Evolutionary conservation across 1,140 invertebrate genomes (phyloP), one percentile per base, ranked within the genome.

Genomic region (Prorops nasuta): DNA sequence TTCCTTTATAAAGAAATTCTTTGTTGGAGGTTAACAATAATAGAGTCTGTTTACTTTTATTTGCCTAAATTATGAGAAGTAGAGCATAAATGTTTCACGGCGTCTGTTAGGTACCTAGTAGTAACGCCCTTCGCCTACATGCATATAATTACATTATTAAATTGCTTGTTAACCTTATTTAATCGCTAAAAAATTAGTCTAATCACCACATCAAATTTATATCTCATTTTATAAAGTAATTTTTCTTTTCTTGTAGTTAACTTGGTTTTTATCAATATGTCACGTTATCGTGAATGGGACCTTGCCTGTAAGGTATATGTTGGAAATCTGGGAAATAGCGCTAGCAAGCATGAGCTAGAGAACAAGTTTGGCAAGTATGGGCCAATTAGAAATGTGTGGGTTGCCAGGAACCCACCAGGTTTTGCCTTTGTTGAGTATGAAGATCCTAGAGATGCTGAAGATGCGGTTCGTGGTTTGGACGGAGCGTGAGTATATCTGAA

Each of bases 361-460:
- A 89, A 88, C 69, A 86, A 91, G 14, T 98, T 98, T 72, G 86
- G 86, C 52, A 95, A 96, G 79, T 98, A 94, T 79, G 96, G 96
- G 1, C 90, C 91, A 20, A 81, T 98, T 50, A 85, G 91, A 68
- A 98, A 96, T 80, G 94, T 98, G 9, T 98, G 96, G 96, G 95
- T 99, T 15, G 95, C 96, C 0, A 79, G 91, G 67, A 94, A 94
- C 75, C 92, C 92, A 24, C 92, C 92, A 9, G 91, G 96, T 6
- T 98, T 98, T 80, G 96, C 95, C 8, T 98, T 98, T 80, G 90
- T 99, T 15, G 97, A 99, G 79, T 99, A 94, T 80, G 96, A 98
- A 79, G 96, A 98, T 75, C 85, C 91, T 4, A 83, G 96, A 55
- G 97, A 99, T 80, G 96, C 96, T 12, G 94, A 98, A 77, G 96